These are phyloP conservation scores for Nipponacmea schrenckii DNA, from an alignment of 2,888 invertebrate genomes.

Conservation along the genomic window DNA sequence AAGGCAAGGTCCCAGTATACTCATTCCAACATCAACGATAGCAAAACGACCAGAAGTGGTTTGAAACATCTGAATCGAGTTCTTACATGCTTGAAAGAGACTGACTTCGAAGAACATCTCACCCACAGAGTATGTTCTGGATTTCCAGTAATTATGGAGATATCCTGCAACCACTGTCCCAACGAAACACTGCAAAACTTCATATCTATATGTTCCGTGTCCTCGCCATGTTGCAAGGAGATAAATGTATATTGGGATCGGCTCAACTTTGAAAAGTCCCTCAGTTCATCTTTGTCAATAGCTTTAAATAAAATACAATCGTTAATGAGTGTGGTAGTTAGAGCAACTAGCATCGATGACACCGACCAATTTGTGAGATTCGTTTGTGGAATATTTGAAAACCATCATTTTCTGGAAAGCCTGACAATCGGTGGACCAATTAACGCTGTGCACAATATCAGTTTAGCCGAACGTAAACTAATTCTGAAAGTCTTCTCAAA, in stretches of 20 bases:
- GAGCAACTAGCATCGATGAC: slow-evolving; percentile 33
- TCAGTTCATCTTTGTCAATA: slow-evolving; percentile 19
- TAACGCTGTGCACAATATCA: slow-evolving; percentile 36
- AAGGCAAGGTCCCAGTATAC: not conserved
- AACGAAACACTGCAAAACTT: not conserved
- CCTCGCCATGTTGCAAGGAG: not conserved
- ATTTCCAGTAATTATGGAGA: not conserved
- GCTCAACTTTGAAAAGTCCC: not conserved
- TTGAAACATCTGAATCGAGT: slow-evolving; percentile 25
- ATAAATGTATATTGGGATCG: not conserved
- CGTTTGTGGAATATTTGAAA: slow-evolving; percentile 34
- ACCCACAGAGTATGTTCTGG: not conserved
- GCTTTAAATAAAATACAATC: slow-evolving; percentile 27
- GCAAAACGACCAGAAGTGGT: slow-evolving; percentile 3
- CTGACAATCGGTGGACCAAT: slow-evolving; percentile 34
- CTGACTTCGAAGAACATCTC: slow-evolving; percentile 30
- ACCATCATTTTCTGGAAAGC: slow-evolving; percentile 24
- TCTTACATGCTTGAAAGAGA: slow-evolving; percentile 32
- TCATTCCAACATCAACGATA: not conserved
- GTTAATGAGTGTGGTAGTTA: slow-evolving; percentile 26
- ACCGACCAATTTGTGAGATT: slow-evolving; percentile 33
- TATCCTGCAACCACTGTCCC: not conserved
- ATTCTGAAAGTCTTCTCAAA: slow-evolving; percentile 24
- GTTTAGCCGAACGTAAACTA: slow-evolving; percentile 25
- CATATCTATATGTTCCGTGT: not conserved